Evolutionary conservation across 2,797 vertebrate species (phyloP), one percentile per base, ranked within the genome.

Genomic region (Tragopan temminckii): DNA sequence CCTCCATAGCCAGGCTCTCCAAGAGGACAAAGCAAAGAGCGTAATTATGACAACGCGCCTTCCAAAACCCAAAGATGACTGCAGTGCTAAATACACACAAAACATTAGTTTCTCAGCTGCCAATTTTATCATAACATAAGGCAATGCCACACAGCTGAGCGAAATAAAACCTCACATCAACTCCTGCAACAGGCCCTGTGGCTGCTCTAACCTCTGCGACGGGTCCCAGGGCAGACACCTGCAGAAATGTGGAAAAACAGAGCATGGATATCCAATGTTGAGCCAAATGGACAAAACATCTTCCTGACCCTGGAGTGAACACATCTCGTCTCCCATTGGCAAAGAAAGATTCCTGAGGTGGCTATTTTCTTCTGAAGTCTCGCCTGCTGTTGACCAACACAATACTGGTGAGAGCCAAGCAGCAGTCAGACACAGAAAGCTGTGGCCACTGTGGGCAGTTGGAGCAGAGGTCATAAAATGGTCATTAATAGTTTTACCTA

Each of bases 381-480:
- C 69, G 72, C 84, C 94, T 70, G 36, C 57, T 79, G 90, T 70
- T 3, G 2, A 92, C 61, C 78, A 83, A 53, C 18, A 35, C 38
- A 64, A 82, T 50, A 42, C 36, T 74, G 58, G 0, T 0, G 68
- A 89, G 79, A 89, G 89, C 89, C 95, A 95, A 93, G 91, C 24
- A 74, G 57, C 57, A 6, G 2, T 68, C 89, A 95, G 85, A 59
- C 77, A 16, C 36, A 58, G 76, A 94, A 93, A 88, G 69, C 77
- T 79, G 25, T 46, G 36, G 66, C 48, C n/a, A 1, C 80, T 63
- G 57, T 35, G 66, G 88, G 69, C 27, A 6, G 61, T 38, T 88
- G 81, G 75, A 96, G 71, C 64, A 75, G 64, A 80, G 89, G 89
- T 89, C 91, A 94, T 72, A 71, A 92, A 84, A 50, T 86, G 71